Evolutionary conservation across 2,113 vertebrate genomes (phyloP), one percentile per base, ranked within the genome.

Genomic region (Ammodytes marinus): DNA sequence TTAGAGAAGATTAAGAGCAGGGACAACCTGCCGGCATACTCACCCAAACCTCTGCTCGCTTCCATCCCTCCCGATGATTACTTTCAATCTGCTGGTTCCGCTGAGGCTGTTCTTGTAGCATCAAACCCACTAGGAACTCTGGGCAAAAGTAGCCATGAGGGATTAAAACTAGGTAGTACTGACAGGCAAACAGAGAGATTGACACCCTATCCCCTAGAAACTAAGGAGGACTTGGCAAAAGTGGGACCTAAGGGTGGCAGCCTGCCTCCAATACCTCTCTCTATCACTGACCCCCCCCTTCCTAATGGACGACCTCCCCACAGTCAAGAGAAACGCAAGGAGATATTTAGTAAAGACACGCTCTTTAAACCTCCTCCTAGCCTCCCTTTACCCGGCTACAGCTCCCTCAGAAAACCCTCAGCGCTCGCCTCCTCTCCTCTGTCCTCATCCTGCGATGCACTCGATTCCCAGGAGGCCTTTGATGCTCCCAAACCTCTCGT

Each of bases 291-390:
- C 85, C 55, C 92, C 93, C 93, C 96, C 8, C 88, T 97, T 0
- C 91, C 96, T 58, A 99, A 98, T 0, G 97, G 97, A 67, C 96
- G 96, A 58, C 84, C 83, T 93, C 95, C 59, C 85, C 94, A 92
- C 95, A 95, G 86, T 93, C 94, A 95, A 91, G 98, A 99, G 91
- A 99, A 97, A 92, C 96, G 96, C 88, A 97, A 97, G 94, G 98
- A 99, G 94, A 96, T 98, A 84, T 99, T 99, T 91, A 97, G 96
- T 94, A 99, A 99, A 91, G 98, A 99, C 86, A 97, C 97, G 0
- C 94, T 99, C 67, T 99, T 99, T 72, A 99, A 97, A 89, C 96
- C 98, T 85, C 96, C 97, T 59, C 97, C 96, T 63, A 96, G 95
- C 91, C 85, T 94, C 39, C 95, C 96, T 67, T 90, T 97, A 76